Conservation (phyloP, 1,140 invertebrate species). For the Pemphigus obesinymphae region DNA sequence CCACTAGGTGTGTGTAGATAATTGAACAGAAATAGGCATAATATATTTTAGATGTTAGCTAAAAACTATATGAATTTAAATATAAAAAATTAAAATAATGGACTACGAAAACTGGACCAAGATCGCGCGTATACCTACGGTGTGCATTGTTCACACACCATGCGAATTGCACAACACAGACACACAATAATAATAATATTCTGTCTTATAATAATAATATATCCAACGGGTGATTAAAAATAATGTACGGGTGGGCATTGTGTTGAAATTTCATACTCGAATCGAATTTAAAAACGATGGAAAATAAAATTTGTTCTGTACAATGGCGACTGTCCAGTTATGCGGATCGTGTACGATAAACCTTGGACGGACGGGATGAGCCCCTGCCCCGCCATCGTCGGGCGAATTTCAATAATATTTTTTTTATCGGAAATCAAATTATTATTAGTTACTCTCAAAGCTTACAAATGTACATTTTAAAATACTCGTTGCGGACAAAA, state of each 20-base stretch:
- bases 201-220: not conserved
- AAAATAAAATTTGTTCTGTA: slow-evolving; percentile 8
- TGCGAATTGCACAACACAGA: not conserved
- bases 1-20: too few relatives aligned
- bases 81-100: not conserved
- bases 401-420: not conserved
- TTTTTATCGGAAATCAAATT: too few relatives aligned
- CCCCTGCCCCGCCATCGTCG: too few relatives aligned
- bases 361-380: not conserved
- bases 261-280: slow-evolving; percentile 21
- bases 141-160: not conserved
- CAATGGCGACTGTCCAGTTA: not conserved
- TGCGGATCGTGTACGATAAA: not conserved
- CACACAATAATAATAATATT: not conserved
- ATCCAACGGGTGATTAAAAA: not conserved
- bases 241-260: not conserved
- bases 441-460: too few relatives aligned
- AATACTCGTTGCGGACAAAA: too few relatives aligned
- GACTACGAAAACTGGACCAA: not conserved
- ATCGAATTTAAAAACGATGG: slow-evolving; percentile 23
- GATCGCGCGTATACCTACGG: not conserved
- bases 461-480: too few relatives aligned
- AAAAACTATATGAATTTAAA: not conserved
- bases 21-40: too few relatives aligned
- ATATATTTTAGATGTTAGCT: not conserved